phyloP scores from a whole-genome alignment of 1,140 invertebrate species.

The Drosophila triauraria region DNA sequence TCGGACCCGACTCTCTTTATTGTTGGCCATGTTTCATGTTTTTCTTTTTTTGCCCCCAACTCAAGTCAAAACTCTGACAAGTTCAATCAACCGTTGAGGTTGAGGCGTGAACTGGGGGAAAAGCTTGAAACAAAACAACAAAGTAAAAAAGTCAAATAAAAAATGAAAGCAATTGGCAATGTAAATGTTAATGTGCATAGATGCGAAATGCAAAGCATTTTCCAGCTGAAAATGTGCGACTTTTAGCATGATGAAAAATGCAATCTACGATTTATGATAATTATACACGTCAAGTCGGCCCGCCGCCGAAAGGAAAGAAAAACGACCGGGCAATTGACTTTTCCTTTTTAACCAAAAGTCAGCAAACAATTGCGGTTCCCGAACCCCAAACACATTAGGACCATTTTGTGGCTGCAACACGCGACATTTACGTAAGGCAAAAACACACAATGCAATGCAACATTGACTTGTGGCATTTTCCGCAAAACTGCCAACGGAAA shows the following conservation, averaged over 20 bases:
- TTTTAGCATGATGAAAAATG: slow-evolving; percentile 77
- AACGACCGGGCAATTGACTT: slow-evolving; percentile 76
- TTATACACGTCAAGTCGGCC: slow-evolving; percentile 72
- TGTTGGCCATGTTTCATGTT: slow-evolving; percentile 45
- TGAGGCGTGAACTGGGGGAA: slow-evolving; percentile 73
- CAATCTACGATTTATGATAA: slow-evolving; percentile 81
- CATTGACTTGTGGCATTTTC: slow-evolving; percentile 55
- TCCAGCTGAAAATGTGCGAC: slow-evolving; percentile 72
- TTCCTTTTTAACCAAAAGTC: slow-evolving; percentile 65
- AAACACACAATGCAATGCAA: slow-evolving; percentile 43
- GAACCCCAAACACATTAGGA: slow-evolving; percentile 42
- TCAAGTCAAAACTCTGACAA: slow-evolving; percentile 70
- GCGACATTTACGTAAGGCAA: slow-evolving; percentile 77
- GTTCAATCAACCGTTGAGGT: slow-evolving; percentile 80
- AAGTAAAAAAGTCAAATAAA: slow-evolving; percentile 18
- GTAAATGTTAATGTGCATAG: slow-evolving; percentile 30
- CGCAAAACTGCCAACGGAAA: slow-evolving; percentile 53
- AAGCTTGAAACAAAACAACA: slow-evolving; percentile 40
- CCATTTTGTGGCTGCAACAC: slow-evolving; percentile 60
- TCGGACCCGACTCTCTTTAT: slow-evolving; percentile 33
- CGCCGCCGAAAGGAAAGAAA: slow-evolving; percentile 38
- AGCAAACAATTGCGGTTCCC: slow-evolving; percentile 45
- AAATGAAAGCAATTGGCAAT: slow-evolving; percentile 69
- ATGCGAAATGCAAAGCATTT: slow-evolving; percentile 74
- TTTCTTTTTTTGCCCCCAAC: slow-evolving; percentile 27